Evolutionary conservation across 2,113 vertebrate species (phyloP).

Genomic region (Chionis minor): DNA sequence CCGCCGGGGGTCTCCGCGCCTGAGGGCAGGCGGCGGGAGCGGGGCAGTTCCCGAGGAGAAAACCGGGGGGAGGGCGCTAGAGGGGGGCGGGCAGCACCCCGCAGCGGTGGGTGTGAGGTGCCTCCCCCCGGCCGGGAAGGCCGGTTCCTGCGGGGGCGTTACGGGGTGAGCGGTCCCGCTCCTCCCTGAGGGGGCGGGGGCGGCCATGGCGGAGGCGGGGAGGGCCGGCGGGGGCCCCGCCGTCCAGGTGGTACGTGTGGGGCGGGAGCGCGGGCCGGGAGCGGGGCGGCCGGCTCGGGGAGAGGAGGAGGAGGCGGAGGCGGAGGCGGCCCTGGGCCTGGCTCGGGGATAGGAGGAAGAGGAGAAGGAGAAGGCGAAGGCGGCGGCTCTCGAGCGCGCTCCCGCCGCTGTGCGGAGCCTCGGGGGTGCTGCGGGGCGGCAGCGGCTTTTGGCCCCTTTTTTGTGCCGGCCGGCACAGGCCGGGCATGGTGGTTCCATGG

Average conservation of each 20-base stretch:
- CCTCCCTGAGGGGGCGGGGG: neutral
- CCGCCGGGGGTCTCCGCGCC: neutral
- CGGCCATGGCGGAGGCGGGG: neutral
- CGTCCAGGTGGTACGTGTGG: slow-evolving; percentile 33
- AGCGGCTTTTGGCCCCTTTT: neutral
- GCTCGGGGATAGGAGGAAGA: neutral
- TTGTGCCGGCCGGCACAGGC: neutral
- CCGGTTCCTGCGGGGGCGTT: too few species aligned
- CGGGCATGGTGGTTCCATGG: fast-evolving
- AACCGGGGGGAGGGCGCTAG: neutral
- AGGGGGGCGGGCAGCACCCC: too few species aligned
- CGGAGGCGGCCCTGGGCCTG: neutral
- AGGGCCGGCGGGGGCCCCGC: neutral
- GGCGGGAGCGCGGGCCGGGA: neutral
- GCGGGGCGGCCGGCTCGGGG: neutral
- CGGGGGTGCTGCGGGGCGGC: neutral
- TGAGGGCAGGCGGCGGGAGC: neutral
- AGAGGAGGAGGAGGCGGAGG: neutral
- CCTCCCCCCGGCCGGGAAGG: neutral
- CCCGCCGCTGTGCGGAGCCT: fast-evolving
- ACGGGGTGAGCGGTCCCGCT: neutral
- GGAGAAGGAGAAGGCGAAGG: neutral
- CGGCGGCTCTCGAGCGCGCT: fast-evolving
- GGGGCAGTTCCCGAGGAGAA: neutral
- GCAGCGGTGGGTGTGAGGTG: neutral